These are phyloP conservation scores for Sycobia sp. DNA, from an alignment of 1,140 invertebrate species.

Conservation along the genomic window DNA sequence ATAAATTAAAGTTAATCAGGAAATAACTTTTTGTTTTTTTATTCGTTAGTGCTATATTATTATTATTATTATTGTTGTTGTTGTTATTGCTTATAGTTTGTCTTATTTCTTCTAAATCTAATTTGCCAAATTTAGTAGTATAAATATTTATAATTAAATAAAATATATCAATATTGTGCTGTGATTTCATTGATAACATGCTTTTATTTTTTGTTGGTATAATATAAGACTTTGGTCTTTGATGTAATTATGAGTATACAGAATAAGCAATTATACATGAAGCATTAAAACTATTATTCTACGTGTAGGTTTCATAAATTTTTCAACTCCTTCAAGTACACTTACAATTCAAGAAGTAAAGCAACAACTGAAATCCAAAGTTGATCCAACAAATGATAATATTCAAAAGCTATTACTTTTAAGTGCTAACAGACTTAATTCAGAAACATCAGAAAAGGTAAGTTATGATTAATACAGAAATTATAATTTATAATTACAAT, in stretches of 20 bases:
- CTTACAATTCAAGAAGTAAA: slow-evolving; percentile 45
- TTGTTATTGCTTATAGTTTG: not conserved
- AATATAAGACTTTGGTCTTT: not conserved
- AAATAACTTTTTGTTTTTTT: too few species aligned
- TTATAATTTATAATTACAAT: slow-evolving; percentile 6
- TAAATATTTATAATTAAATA: too few species aligned
- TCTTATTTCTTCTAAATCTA: not conserved
- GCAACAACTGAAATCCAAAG: slow-evolving; percentile 38
- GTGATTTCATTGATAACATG: too few species aligned
- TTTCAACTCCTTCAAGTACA: slow-evolving; percentile 40
- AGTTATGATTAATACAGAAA: not conserved
- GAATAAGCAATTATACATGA: not conserved
- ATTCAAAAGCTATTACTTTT: slow-evolving; percentile 47
- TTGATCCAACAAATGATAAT: slow-evolving; percentile 49
- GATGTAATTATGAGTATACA: not conserved
- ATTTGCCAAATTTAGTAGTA: too few species aligned
- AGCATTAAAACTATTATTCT: not conserved
- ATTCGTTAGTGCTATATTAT: not conserved
- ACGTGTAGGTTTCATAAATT: slow-evolving; percentile 25
- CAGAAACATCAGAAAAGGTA: slow-evolving; percentile 45
- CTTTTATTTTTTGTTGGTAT: not conserved
- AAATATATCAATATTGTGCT: too few species aligned
- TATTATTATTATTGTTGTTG: not conserved
- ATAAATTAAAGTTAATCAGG: too few species aligned
- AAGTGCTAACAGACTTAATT: slow-evolving; percentile 39